Base-by-base conservation (phyloP, 2,797 vertebrate genomes). In the Naso thynnoides region DNA sequence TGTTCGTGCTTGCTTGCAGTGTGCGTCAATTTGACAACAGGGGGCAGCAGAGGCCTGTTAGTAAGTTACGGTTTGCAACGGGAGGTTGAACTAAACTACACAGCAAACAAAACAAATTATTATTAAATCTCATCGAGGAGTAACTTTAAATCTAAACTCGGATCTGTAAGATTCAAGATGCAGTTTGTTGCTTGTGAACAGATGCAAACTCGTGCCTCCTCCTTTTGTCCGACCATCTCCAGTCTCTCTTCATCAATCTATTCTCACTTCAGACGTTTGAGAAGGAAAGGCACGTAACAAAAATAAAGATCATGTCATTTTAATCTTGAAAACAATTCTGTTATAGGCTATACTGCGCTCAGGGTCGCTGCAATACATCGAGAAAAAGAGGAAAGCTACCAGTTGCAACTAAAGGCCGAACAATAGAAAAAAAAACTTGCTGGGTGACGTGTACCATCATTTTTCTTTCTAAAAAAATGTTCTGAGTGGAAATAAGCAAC, bases 21-120 rank as follows among this genome's bases (percentile, higher is more conserved):
- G 36, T 68, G n/a, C 26, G 6, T 6, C 8, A 38, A 4, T 60
- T 36, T 36, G 58, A 70, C 94, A 82, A 60, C 78, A 95, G 94
- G 84, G 90, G 88, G 93, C 91, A 92, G 91, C 90, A 93, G 41
- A 79, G 70, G 23, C 49, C 60, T 67, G 24, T 59, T 11, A 26
- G 62, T 74, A 11, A n/a, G 2, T 49, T 16, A 38, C 16, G 59
- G 44, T 18, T 13, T 56, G 11, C 21, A 59, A 14, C n/a, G 2
- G 7, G 44, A n/a, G 26, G n/a, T 42, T 49, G 33, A 76, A 21
- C 39, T 42, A 21, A 76, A 72, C 19, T 49, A 5, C 5, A 27
- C 18, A 21, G 11, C 27, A 53, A 65, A 79, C 73, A 60, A 47
- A 55, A 21, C 26, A 24, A 9, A 23, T 6, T 7, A 38, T 29